Evolutionary conservation across 2,797 vertebrate genomes (phyloP), one percentile per base, ranked within the genome.

Genomic region (Poeciliopsis gracilis): DNA sequence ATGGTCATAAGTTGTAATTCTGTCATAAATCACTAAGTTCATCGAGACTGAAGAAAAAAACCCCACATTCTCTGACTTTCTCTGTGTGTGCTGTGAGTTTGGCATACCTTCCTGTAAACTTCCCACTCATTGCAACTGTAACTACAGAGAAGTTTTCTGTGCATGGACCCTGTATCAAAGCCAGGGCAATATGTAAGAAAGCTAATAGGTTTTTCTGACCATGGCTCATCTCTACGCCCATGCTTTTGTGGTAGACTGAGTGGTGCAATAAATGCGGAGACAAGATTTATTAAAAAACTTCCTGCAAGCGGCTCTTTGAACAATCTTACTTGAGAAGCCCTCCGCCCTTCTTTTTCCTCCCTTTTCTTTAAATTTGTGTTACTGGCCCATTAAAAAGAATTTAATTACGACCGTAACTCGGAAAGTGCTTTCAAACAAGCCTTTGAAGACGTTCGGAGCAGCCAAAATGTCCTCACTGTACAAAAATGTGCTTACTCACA

Each of bases 401-500:
- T 33, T 71, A 72, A 80, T 87, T 84, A 70, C 59, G 70, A 79
- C 20, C 36, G 72, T 77, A 85, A 82, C 75, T 59, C 30, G 67
- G 23, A 82, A 85, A 77, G 16, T 38, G 57, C 30, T 75, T 45
- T 72, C 61, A 79, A 76, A 75, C 75, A 80, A 67, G 43, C 49
- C 77, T 88, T 86, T 87, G 83, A 90, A 88, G 76, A 77, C 63
- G 57, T 79, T 45, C 77, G 75, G 18, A 78, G 28, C 57, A 13
- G 43, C 67, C 57, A 72, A 75, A 84, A 85, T 84, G 53, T 53
- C 55, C 61, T 89, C 77, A 79, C 79, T 75, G 79, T 30, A 7
- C 59, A 88, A 87, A 89, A 91, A 89, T 88, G 84, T 79, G 82
- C 85, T 82, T 70, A 87, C 76, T 70, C 36, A 67, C 45, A 41